Evolutionary conservation across 2,797 vertebrate species (phyloP), one percentile per base, ranked within the genome.

Genomic region (Channallabes apus): DNA sequence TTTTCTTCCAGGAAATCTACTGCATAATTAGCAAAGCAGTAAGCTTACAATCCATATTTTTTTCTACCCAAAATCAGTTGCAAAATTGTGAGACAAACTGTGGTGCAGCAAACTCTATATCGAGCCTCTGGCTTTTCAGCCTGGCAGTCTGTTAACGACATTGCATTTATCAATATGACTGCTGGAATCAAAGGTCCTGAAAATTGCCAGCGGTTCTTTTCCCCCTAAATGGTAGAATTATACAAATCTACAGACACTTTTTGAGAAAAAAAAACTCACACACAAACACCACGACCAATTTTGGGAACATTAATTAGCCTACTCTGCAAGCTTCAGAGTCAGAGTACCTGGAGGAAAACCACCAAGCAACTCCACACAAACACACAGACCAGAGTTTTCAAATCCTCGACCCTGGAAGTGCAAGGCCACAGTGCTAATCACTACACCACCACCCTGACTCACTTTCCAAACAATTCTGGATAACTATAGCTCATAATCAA

Each of bases 21-120:
- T 54, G 59, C 29, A 82, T 82, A 82, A 76, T 68, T 59, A 86
- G n/a, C 62, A 11, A n/a, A 35, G 62, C 80, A 82, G 51, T 46
- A 77, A 68, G 51, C 32, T 64, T 75, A 32, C 51, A 27, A 56
- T 86, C 24, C 62, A 59, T 75, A 38, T 75, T 82, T 85, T 46
- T 51, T 59, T 11, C 46, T 27, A 72, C 35, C 78, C 72, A 65
- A 32, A 64, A 41, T 24, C 29, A 54, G 29, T 65, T 67, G 68
- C 27, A 65, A 20, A 3, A 75, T 84, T 61, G 65, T 41, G 29
- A 73, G 6, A 46, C 14, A 69, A 72, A 76, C 32, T 11, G 4
- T 58, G 51, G 75, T 77, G 27, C 15, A 32, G 73, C 18, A 56
- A 76, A 29, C n/a, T 29, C 67, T 41, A 62, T 65, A 54, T 56